Base-by-base conservation (phyloP, 2,888 invertebrate genomes). In the Macaria liturata region DNA sequence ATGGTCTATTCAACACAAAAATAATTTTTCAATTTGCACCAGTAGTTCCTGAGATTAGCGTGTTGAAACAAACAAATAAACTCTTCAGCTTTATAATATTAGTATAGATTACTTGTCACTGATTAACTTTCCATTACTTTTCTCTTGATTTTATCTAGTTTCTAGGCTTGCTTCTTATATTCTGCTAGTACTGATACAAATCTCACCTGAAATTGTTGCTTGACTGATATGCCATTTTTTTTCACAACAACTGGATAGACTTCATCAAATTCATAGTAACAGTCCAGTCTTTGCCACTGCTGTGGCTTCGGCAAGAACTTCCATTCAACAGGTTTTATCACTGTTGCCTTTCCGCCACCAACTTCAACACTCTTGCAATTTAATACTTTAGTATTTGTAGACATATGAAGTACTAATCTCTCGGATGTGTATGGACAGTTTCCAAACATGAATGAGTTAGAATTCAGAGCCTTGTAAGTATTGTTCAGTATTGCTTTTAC, bases 251-350 rank as follows among this genome's bases (percentile, higher is more conserved):
- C 94, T 52, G 96, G 95, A 78, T 96, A 95, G 9, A 95, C 84
- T 70, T 95, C 94, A 83, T 97, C 95, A 76, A 97, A 91, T 69
- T 96, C 95, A 75, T 96, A 94, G 70, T 94, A 94, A 66, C 96
- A 95, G 74, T 97, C 95, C 32, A 98, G 81, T 65, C 95, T 93
- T 68, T 95, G 93, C 97, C 97, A 98, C 64, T 94, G 95, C 31
- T 94, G 94, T 1, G 93, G 80, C 75, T 95, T 95, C 0, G 94
- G 88, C 68, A 95, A 90, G 76, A 95, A 95, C 78, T 96, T 97
- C 93, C 95, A 95, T 32, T 97, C 97, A 32, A 94, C 95, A 7
- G 95, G 94, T 66, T 93, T 95, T 42, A 94, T 93, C 50, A 92
- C 80, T 42, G 89, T 84, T 59, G 79, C 86, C 65, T 88, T 89